Percentiles rank a stretch among this genome's conserved stretches.
Conservation (phyloP, 1,140 invertebrate genomes). For the Lordiphosa collinella region DNA sequence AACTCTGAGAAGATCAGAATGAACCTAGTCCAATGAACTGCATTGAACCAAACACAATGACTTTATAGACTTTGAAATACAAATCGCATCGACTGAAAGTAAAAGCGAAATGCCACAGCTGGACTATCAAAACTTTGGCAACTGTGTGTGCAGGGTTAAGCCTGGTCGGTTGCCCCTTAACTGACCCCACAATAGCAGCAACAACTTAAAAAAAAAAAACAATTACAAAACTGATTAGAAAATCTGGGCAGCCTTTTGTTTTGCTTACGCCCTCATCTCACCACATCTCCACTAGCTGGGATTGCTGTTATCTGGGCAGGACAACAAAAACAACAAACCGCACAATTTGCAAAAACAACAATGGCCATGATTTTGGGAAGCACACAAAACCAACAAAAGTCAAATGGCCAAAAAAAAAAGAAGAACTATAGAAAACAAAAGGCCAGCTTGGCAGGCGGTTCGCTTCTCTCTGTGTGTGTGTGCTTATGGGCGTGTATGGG, state of each 20-base stretch:
- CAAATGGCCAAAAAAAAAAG: conserved; percentile 31
- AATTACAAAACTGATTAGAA: conserved; percentile 78
- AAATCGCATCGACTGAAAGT: no score
- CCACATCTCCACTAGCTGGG: conserved; percentile 13
- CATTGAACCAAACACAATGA: no score
- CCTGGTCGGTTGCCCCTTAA: no score
- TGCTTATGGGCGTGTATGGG: background rate
- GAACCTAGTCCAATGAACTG: no score
- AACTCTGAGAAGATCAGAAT: no score
- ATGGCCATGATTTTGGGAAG: conserved; percentile 49
- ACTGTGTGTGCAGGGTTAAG: no score
- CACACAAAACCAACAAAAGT: conserved; percentile 25
- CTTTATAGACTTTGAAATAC: no score
- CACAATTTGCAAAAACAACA: conserved; percentile 75
- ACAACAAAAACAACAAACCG: conserved; percentile 64
- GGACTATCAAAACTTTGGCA: no score
- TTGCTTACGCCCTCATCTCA: conserved; percentile 55
- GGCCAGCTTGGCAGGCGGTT: conserved; percentile 18
- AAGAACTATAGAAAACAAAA: conserved; percentile 14
- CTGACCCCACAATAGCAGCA: no score
- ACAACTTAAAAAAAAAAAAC: conserved; percentile 34
- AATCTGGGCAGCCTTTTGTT: conserved; percentile 65
- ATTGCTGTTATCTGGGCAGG: conserved; percentile 25
- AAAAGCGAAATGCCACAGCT: no score
- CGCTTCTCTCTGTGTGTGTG: background rate